Percentiles rank a stretch among this genome's conserved stretches.
phyloP scores from a whole-genome alignment of 2,797 vertebrate genomes.

The Gymnopithys bicolor region DNA sequence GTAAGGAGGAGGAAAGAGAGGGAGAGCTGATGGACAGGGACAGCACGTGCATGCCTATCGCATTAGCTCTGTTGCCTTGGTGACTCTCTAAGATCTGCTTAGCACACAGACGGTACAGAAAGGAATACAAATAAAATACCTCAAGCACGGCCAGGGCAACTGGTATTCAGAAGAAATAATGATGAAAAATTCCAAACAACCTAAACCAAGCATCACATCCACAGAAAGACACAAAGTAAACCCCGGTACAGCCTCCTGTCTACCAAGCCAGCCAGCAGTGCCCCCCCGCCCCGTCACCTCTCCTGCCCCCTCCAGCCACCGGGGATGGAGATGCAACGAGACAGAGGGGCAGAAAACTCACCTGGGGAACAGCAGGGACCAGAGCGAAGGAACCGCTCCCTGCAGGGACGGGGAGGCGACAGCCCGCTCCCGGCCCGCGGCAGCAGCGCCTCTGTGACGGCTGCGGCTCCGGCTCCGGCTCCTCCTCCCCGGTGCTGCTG shows the following conservation, averaged over 20 bases:
- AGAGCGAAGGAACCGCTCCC: accelerated
- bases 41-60: accelerated
- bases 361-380: neutral
- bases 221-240: accelerated
- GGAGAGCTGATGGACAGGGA: neutral
- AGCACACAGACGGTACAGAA: neutral
- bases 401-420: accelerated
- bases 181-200: neutral
- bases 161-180: neutral
- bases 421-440: accelerated
- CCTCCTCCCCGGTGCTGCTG: neutral
- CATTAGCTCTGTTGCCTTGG: neutral
- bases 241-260: neutral
- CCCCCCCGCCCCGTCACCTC: accelerated
- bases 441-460: accelerated
- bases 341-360: accelerated
- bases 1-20: neutral
- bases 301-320: neutral
- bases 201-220: accelerated
- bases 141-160: neutral
- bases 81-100: neutral
- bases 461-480: neutral
- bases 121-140: neutral
- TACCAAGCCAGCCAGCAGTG: accelerated
- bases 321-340: accelerated